These are phyloP conservation scores for Campoletis sonorensis DNA, from an alignment of 1,140 invertebrate species.

Conservation along the genomic window DNA sequence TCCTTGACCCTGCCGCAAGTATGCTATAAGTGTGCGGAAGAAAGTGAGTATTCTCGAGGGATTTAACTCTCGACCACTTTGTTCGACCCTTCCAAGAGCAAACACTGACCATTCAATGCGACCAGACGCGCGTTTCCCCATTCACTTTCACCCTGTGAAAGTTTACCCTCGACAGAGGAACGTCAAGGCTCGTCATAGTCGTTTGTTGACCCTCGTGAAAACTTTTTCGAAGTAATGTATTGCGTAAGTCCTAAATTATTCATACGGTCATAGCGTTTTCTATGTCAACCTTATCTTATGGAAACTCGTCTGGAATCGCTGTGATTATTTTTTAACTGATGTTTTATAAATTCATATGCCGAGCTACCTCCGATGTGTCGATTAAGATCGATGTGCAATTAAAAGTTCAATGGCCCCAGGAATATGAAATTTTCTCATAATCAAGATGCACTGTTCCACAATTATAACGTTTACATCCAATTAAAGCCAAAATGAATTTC, in stretches of 20 bases:
- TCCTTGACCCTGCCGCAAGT: no score
- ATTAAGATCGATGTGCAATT: no score
- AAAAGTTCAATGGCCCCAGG: no score
- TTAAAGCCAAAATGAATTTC: no score
- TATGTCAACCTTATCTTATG: no score
- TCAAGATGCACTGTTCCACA: no score
- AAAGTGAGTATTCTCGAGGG: no score
- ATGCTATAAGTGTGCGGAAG: no score
- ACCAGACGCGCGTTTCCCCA: background rate
- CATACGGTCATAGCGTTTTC: background rate
- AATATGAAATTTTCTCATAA: no score
- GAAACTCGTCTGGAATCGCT: background rate
- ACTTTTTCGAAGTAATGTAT: background rate
- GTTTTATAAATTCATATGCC: no score
- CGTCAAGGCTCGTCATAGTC: background rate
- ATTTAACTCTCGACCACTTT: background rate
- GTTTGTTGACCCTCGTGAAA: slow-evolving; percentile 10
- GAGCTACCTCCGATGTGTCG: no score
- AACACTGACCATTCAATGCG: slow-evolving; percentile 24
- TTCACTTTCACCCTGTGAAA: slow-evolving; percentile 23
- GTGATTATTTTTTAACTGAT: background rate
- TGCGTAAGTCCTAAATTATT: slow-evolving; percentile 16
- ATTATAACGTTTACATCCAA: no score
- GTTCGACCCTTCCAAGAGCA: background rate
- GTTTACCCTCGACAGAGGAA: background rate